phyloP scores from a whole-genome alignment of 2,888 invertebrate species.

The Lottia scabra region DNA sequence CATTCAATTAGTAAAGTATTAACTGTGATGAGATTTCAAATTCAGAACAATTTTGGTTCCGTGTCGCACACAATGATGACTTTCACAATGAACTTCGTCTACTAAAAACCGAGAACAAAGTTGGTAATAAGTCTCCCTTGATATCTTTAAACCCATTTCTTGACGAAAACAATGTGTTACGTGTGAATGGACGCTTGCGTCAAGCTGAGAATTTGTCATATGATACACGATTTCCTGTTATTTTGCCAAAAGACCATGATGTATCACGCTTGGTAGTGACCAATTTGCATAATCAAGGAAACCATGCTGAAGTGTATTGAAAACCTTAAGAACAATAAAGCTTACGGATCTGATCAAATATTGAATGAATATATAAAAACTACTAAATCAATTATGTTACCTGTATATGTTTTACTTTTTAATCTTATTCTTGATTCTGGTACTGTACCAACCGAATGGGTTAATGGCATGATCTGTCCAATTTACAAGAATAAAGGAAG shows the following conservation, averaged over 20 bases:
- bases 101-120: neutral
- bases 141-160: neutral
- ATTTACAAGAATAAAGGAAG: too few species aligned
- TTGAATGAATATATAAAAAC: too few species aligned
- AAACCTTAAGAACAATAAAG: too few species aligned
- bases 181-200: constrained; percentile 13
- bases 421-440: too few species aligned
- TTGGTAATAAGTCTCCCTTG: neutral
- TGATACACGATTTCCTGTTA: constrained; percentile 12
- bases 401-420: too few species aligned
- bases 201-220: constrained; percentile 9
- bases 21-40: neutral
- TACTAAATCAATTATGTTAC: too few species aligned
- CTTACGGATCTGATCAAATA: too few species aligned
- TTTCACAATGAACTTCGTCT: too few species aligned
- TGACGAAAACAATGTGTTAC: neutral
- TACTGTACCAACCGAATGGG: too few species aligned
- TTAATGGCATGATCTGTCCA: too few species aligned
- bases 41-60: neutral
- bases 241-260: constrained; percentile 19
- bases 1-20: too few species aligned
- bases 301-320: too few species aligned
- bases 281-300: constrained; percentile 9
- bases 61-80: neutral
- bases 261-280: constrained; percentile 11